These are phyloP conservation scores for Typhlichthys subterraneus DNA, from an alignment of 2,797 vertebrate species.

Conservation along the genomic window DNA sequence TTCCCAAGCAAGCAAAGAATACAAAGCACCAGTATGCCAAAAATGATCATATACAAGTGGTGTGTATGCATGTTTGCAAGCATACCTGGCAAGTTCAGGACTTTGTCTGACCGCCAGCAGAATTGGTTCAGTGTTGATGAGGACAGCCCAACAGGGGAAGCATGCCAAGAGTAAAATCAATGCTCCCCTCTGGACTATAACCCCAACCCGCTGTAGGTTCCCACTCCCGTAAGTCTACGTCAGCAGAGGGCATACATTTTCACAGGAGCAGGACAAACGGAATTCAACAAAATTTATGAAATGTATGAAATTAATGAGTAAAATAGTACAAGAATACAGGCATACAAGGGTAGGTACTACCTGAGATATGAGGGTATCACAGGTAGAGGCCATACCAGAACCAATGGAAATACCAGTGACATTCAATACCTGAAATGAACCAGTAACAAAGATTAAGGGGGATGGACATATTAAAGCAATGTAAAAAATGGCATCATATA, in stretches of 20 bases:
- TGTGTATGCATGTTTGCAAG: background rate
- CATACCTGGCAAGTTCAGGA: slow-evolving; percentile 78
- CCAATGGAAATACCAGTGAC: slow-evolving; percentile 86
- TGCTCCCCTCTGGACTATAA: slow-evolving; percentile 78
- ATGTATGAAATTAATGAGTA: background rate
- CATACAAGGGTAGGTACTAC: slow-evolving; percentile 47
- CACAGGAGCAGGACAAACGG: background rate
- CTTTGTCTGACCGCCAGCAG: slow-evolving; percentile 79
- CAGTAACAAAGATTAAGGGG: background rate
- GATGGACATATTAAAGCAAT: too few species aligned
- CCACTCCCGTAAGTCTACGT: slow-evolving; percentile 78
- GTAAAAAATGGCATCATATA: too few species aligned
- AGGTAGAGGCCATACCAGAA: slow-evolving; percentile 83
- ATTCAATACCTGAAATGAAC: slow-evolving; percentile 82
- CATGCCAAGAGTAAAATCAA: slow-evolving; percentile 84
- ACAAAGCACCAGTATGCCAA: too few species aligned
- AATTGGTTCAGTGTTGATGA: slow-evolving; percentile 81
- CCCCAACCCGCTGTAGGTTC: slow-evolving; percentile 82
- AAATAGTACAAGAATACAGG: background rate
- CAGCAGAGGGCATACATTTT: background rate
- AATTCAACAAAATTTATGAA: background rate
- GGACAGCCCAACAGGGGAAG: slow-evolving; percentile 86
- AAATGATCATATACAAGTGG: background rate
- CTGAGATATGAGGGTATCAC: slow-evolving; percentile 92
- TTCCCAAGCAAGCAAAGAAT: too few species aligned